Evolutionary conservation across 1,140 invertebrate species (phyloP).

Genomic region (Andricus grossulariae): DNA sequence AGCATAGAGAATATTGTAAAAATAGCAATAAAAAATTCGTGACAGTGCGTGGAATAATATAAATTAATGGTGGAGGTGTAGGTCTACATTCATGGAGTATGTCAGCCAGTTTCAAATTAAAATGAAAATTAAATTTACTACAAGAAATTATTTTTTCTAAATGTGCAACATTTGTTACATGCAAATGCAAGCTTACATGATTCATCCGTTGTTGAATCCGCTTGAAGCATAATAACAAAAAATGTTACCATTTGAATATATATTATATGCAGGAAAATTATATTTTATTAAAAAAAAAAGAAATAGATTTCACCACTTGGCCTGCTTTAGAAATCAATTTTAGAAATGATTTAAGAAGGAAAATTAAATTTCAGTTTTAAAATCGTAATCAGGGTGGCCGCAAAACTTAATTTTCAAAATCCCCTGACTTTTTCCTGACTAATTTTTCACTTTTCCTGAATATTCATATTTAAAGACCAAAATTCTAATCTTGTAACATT

Average conservation of each 20-base stretch:
- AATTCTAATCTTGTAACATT: too few species aligned
- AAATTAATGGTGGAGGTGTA: slow-evolving; percentile 47
- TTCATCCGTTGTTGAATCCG: slow-evolving; percentile 50
- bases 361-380: too few species aligned
- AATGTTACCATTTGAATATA: slow-evolving; percentile 26
- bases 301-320: too few species aligned
- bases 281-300: not conserved
- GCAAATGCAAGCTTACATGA: slow-evolving; percentile 67
- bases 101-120: slow-evolving; percentile 9
- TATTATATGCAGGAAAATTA: slow-evolving; percentile 38
- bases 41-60: slow-evolving; percentile 45
- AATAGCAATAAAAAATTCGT: slow-evolving; percentile 41
- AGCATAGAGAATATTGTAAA: slow-evolving; percentile 43
- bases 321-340: too few species aligned
- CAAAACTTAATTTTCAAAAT: too few species aligned
- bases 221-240: slow-evolving; percentile 64
- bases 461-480: too few species aligned
- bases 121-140: slow-evolving; percentile 35
- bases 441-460: too few species aligned
- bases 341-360: too few species aligned
- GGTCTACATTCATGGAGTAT: slow-evolving; percentile 31
- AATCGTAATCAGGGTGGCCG: too few species aligned
- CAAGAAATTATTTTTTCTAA: not conserved
- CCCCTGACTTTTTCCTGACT: too few species aligned
- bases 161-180: slow-evolving; percentile 46